These are phyloP conservation scores for Zeugodacus cucurbitae DNA, from an alignment of 1,140 invertebrate genomes.

Conservation along the genomic window DNA sequence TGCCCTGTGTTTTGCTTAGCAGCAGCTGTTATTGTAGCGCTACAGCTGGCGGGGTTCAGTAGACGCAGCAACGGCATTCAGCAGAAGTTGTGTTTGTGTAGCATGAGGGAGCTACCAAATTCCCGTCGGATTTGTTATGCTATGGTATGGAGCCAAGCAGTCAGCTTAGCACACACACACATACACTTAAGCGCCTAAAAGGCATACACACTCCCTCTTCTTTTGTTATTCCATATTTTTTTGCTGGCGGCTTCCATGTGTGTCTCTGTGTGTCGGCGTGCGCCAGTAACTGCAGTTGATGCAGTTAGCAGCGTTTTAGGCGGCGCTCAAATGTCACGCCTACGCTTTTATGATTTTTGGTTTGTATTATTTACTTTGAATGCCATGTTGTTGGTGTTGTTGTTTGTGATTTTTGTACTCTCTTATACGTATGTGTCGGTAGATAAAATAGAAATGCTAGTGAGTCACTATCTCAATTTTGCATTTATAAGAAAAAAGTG, in stretches of 20 bases:
- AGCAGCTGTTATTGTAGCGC: background rate
- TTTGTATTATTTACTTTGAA: too few species aligned
- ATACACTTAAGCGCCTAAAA: background rate
- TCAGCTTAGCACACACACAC: background rate
- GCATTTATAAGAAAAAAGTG: too few species aligned
- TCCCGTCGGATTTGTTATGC: background rate
- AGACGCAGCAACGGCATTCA: background rate
- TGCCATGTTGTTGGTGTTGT: too few species aligned
- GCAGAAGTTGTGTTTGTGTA: background rate
- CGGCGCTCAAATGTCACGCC: background rate
- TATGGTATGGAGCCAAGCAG: background rate
- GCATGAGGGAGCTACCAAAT: background rate
- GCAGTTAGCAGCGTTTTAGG: conserved; percentile 17
- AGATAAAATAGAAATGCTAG: too few species aligned
- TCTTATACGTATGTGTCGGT: too few species aligned
- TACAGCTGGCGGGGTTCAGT: background rate
- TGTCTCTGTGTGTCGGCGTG: background rate
- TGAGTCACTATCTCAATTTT: too few species aligned
- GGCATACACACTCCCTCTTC: background rate
- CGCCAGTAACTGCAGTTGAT: background rate
- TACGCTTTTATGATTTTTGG: too few species aligned
- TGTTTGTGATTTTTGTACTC: too few species aligned
- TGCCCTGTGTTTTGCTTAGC: background rate
- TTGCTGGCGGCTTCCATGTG: background rate
- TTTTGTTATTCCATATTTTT: background rate